phyloP scores from a whole-genome alignment of 2,113 vertebrate species.

The Hiodon tergisus region DNA sequence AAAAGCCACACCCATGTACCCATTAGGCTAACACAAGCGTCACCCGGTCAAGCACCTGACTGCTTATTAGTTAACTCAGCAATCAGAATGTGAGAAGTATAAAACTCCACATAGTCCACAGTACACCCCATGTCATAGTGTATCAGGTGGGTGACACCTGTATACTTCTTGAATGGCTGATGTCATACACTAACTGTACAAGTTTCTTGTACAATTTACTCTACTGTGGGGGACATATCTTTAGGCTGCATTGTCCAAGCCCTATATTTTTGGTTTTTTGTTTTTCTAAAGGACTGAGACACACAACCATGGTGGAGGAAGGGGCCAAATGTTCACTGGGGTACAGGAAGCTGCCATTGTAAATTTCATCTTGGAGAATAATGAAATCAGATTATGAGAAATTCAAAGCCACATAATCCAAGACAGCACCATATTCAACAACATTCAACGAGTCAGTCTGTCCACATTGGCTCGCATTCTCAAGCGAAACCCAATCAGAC shows the following conservation, averaged over 20 bases:
- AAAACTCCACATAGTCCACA: too few relatives aligned
- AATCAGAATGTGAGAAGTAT: too few relatives aligned
- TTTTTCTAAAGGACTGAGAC: constrained; percentile 19
- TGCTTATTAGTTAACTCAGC: too few relatives aligned
- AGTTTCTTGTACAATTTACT: too few relatives aligned
- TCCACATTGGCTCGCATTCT: constrained; percentile 12
- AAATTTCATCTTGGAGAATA: background rate
- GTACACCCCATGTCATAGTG: too few relatives aligned
- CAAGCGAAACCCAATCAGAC: constrained; percentile 4
- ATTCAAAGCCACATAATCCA: background rate
- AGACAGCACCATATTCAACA: background rate
- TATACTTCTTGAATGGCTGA: too few relatives aligned
- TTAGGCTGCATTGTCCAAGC: constrained; percentile 14
- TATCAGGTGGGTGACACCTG: too few relatives aligned
- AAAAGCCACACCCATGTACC: too few relatives aligned
- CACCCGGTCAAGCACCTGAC: too few relatives aligned
- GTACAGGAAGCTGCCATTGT: constrained; percentile 14
- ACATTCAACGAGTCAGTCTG: background rate
- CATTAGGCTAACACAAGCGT: too few relatives aligned
- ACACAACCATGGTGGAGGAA: constrained; percentile 14
- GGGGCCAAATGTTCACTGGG: constrained; percentile 7
- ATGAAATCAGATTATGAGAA: background rate
- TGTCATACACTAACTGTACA: too few relatives aligned
- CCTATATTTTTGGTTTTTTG: background rate
- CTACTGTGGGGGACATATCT: background rate